Evolutionary conservation across 2,888 invertebrate species (phyloP), one percentile per base, ranked within the genome.

Genomic region (Ichneumon xanthorius): DNA sequence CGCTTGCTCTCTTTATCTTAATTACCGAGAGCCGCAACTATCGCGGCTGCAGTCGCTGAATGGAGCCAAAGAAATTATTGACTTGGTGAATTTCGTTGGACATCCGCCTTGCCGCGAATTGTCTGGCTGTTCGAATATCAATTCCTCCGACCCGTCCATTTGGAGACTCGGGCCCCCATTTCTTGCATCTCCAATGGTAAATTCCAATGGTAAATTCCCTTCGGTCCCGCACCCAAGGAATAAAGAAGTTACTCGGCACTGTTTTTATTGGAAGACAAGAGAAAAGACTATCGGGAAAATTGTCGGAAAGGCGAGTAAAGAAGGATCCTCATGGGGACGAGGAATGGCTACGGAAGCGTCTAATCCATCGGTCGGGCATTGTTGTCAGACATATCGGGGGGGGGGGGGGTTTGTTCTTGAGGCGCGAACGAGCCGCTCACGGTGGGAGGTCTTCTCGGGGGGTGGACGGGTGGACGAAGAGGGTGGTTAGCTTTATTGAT

Each of bases 401-500:
- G 73, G 91, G 70, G 92, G 73, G 91, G 73, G 92, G 91, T 92
- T 92, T 92, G 92, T 93, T 93, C 93, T 93, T 94, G 93, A 93
- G 92, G 91, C 91, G 91, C 86, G 81, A 80, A 80, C 80, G 86
- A 85, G 82, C 70, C 76, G 84, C 81, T 70, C 84, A 63, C 61
- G 80, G 76, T 75, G 82, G 87, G 85, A 84, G 87, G 87, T 87
- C 84, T 85, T 83, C 79, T 88, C 78, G 88, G 73, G 87, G 87
- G 90, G 89, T 88, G 89, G 89, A 84, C 85, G 88, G 89, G 88
- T 90, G 88, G 85, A 86, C 87, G 86, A 86, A 33, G 90, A 89
- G 92, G 93, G 91, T 92, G 93, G 93, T 93, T 93, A 93, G 94
- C 94, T 94, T 93, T 94, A 94, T 94, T 94, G 94, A 94, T 94